A percentile compares a stretch with the other conserved stretches of the same genome.
Conservation (phyloP, 2,888 invertebrate genomes). For the Perizoma affinitatum region DNA sequence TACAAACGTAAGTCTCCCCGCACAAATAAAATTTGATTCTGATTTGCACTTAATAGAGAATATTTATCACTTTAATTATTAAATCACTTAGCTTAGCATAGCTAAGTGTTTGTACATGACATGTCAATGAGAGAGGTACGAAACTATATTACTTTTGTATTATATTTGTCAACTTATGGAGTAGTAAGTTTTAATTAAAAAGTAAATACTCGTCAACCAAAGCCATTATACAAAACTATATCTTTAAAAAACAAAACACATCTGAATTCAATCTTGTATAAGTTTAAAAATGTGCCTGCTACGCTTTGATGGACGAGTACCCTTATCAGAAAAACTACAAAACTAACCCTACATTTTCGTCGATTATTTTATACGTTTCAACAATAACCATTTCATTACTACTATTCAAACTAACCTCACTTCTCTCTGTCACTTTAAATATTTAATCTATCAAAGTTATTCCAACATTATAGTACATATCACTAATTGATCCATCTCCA, state of each 20-base stretch:
- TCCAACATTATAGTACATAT: too few species aligned
- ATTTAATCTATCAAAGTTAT: neutral
- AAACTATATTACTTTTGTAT: conserved; percentile 1
- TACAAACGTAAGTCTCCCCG: conserved; percentile 43
- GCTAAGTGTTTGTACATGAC: conserved; percentile 39
- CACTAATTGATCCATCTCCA: too few species aligned
- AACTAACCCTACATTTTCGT: neutral
- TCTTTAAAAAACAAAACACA: conserved; percentile 12
- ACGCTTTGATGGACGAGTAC: conserved; percentile 14
- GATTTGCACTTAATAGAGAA: conserved; percentile 26
- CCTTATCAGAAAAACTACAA: conserved; percentile 12
- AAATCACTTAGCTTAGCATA: conserved; percentile 36
- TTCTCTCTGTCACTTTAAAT: conserved; percentile 1
- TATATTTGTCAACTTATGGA: conserved; percentile 9
- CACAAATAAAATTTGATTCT: conserved; percentile 52
- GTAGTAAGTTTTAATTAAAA: neutral
- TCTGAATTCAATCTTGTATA: neutral
- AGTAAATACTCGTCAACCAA: neutral
- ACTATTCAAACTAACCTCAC: conserved; percentile 3
- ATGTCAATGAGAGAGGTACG: conserved; percentile 16
- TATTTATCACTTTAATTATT: conserved; percentile 32
- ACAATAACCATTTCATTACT: conserved; percentile 16
- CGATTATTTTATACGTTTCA: conserved; percentile 9
- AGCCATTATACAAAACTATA: conserved; percentile 2
- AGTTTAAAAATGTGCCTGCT: conserved; percentile 7